Conservation (phyloP, 1,140 invertebrate genomes). For the Manduca sexta region DNA sequence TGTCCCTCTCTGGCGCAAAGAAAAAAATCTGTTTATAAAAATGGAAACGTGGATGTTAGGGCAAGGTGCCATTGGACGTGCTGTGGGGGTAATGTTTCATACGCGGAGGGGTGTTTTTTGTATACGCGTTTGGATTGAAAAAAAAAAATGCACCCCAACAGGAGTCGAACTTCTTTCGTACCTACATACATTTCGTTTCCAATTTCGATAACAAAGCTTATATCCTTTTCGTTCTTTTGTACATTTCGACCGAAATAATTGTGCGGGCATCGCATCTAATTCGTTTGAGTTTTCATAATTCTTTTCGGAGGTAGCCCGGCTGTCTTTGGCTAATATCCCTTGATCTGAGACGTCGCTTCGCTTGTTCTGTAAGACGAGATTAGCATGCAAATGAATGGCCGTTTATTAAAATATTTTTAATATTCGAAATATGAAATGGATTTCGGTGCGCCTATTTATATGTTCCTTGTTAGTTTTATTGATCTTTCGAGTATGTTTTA, state of each 20-base stretch:
- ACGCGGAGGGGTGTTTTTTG: slow-evolving; percentile 64
- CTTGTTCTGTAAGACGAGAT: not conserved
- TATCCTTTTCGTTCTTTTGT: slow-evolving; percentile 49
- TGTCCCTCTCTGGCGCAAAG: slow-evolving; percentile 42
- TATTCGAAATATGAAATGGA: not conserved
- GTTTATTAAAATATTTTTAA: not conserved
- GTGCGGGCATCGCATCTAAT: slow-evolving; percentile 40
- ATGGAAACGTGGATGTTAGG: slow-evolving; percentile 52
- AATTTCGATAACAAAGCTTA: slow-evolving; percentile 68
- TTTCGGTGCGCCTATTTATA: not conserved
- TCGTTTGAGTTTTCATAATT: slow-evolving; percentile 40
- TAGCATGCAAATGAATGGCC: not conserved
- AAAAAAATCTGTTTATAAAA: slow-evolving; percentile 70
- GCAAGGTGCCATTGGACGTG: slow-evolving; percentile 56
- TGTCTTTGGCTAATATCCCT: slow-evolving; percentile 25
- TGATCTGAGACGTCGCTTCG: slow-evolving; percentile 27
- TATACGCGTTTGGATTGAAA: slow-evolving; percentile 54
- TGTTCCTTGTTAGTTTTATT: too few relatives aligned
- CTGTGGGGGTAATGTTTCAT: slow-evolving; percentile 67
- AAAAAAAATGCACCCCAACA: slow-evolving; percentile 59
- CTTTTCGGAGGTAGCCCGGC: slow-evolving; percentile 29
- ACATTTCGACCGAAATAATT: slow-evolving; percentile 50
- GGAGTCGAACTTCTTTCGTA: slow-evolving; percentile 57
- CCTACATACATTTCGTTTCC: slow-evolving; percentile 61
- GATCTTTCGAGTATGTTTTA: too few relatives aligned